Conservation (phyloP, 2,113 vertebrate species). For the rat (Rattus norvegicus) region GRCr8 NC_086028.1:90394501-90395000, state of each 20-base stretch:
- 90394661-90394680: neutral
- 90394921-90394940: neutral
- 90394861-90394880: neutral
- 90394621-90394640: neutral
- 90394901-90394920: neutral
- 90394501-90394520: neutral
- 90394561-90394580: no score
- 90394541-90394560: neutral
- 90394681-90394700: neutral
- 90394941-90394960: no score
- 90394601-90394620: neutral
- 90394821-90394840: no score
- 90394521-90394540: neutral
- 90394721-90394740: conserved; percentile 36
- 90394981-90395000: no score
- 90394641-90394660: conserved; percentile 8
- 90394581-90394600: no score
- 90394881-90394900: neutral
- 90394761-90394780: conserved; percentile 18
- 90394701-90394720: neutral
- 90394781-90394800: conserved; percentile 50
- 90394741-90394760: conserved; percentile 8
- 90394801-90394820: neutral
- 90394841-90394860: no score
- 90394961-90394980: no score